Percentiles rank a stretch among this genome's conserved stretches.
Conservation (phyloP, 2,113 vertebrate genomes). For the Burhinus oedicnemus region DNA sequence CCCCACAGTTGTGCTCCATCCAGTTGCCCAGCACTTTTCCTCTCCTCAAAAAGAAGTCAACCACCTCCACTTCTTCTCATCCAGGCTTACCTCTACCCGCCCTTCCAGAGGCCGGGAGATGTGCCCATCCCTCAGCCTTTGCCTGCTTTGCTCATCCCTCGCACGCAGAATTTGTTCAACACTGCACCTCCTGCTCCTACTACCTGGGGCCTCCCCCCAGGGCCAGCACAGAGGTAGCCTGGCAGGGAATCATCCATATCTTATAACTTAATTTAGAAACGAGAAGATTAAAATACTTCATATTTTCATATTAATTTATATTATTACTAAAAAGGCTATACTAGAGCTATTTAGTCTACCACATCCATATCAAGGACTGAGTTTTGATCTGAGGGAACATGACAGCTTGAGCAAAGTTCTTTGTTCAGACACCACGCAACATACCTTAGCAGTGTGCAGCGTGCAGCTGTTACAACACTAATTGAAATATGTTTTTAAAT, state of each 20-base stretch:
- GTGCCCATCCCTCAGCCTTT: not conserved
- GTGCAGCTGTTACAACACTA: conserved; percentile 63
- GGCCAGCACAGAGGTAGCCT: not conserved
- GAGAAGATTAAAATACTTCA: not conserved
- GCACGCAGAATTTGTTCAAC: accelerated
- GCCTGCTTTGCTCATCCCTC: not conserved
- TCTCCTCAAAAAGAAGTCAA: not conserved
- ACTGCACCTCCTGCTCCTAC: not conserved
- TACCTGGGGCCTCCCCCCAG: not conserved
- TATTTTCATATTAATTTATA: conserved; percentile 19
- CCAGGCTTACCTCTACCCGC: not conserved
- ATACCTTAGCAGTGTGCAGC: conserved; percentile 17
- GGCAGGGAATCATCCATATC: not conserved
- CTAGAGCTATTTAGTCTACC: conserved; percentile 20
- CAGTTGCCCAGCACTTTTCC: not conserved
- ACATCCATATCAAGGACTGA: not conserved
- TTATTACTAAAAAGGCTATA: not conserved
- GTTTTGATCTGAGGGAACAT: conserved; percentile 42
- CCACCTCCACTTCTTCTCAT: not conserved
- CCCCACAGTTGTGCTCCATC: not conserved
- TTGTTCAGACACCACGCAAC: conserved; percentile 48
- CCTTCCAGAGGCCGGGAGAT: not conserved
- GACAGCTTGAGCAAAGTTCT: conserved; percentile 63
- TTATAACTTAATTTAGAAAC: conserved; percentile 28
- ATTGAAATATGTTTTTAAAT: conserved; percentile 67